Evolutionary conservation across 2,797 vertebrate genomes (phyloP).

Genomic region (Orientallactaga sibirica): DNA sequence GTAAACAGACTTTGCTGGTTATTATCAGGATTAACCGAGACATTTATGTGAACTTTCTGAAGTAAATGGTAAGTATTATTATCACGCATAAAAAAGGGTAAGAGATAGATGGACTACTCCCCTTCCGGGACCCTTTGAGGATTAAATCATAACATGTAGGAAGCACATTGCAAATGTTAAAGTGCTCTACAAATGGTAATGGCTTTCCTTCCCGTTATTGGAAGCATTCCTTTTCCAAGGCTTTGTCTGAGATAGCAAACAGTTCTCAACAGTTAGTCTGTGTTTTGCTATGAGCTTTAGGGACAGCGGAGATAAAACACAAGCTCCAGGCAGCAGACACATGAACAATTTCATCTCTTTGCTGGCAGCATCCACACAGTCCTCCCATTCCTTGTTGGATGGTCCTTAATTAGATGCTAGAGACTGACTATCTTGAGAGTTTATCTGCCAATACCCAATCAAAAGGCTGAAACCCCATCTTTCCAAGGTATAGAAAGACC

Average conservation of each 20-base stretch:
- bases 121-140: conserved; percentile 4
- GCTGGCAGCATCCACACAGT: background rate
- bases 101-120: background rate
- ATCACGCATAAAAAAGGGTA: conserved; percentile 6
- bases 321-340: conserved; percentile 2
- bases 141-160: conserved; percentile 48
- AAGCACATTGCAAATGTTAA: conserved; percentile 43
- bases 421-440: background rate
- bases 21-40: conserved; percentile 20
- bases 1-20: background rate
- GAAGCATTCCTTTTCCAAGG: conserved; percentile 55
- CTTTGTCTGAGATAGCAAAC: conserved; percentile 64
- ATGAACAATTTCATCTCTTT: conserved; percentile 29
- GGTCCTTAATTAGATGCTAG: conserved; percentile 19
- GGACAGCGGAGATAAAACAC: conserved; percentile 50
- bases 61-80: conserved; percentile 51
- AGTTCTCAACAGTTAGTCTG: conserved; percentile 36
- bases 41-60: conserved; percentile 43
- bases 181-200: conserved; percentile 21
- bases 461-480: background rate
- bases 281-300: conserved; percentile 61
- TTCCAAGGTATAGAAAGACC: background rate
- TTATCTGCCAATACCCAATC: background rate
- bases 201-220: conserved; percentile 55
- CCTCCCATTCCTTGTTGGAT: background rate